A percentile compares a stretch with the other conserved stretches of the same genome.
Evolutionary conservation across 2,888 invertebrate species (phyloP).

Genomic region (Ectemnius cavifrons): DNA sequence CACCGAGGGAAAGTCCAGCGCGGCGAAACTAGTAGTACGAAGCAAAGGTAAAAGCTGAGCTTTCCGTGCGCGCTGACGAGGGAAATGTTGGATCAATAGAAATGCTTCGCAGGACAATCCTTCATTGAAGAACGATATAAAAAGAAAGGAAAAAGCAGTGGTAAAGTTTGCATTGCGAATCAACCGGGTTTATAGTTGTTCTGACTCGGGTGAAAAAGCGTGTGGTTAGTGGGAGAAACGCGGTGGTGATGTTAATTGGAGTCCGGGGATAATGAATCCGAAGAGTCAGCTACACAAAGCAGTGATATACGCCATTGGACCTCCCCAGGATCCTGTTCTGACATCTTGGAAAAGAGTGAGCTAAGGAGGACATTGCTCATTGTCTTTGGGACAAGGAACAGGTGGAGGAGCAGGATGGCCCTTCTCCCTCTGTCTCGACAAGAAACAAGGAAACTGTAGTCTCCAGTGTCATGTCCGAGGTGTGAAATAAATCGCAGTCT

Average conservation of each 20-base stretch:
- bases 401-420: slow-evolving; percentile 17
- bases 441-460: slow-evolving; percentile 44
- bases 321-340: background rate
- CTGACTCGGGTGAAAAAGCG: background rate
- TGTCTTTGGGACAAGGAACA: slow-evolving; percentile 25
- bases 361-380: slow-evolving; percentile 19
- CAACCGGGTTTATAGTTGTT: background rate
- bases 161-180: background rate
- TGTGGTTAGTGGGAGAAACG: background rate
- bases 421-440: slow-evolving; percentile 9
- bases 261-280: background rate
- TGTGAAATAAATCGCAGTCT: slow-evolving; percentile 52
- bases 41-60: background rate
- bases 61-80: background rate
- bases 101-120: background rate
- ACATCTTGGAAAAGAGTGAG: background rate
- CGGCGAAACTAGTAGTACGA: background rate
- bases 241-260: background rate
- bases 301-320: background rate
- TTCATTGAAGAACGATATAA: slow-evolving; percentile 3
- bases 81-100: background rate
- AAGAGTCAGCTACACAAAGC: background rate
- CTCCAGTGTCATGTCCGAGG: slow-evolving; percentile 44
- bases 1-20: background rate
- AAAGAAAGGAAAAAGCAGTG: background rate